Conservation (phyloP, 1,140 invertebrate genomes). For the Bombus huntii region DNA sequence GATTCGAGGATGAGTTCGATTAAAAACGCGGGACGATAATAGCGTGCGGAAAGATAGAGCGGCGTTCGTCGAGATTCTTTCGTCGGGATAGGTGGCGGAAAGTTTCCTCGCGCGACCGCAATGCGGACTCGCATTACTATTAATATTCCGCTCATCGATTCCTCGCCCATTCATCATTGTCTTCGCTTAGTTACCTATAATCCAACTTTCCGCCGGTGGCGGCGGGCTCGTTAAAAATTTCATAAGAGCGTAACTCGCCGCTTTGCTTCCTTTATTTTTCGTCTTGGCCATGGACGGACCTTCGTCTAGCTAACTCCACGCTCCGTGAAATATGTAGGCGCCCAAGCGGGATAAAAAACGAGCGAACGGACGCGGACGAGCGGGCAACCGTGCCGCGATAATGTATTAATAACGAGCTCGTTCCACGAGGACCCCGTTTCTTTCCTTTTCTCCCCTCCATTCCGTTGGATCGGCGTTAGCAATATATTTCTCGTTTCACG, state of each 20-base stretch:
- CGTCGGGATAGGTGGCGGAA: not conserved
- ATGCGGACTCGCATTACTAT: slow-evolving; percentile 52
- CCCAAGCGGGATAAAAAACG: not conserved
- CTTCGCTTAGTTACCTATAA: slow-evolving; percentile 35
- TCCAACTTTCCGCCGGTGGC: slow-evolving; percentile 21
- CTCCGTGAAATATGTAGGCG: slow-evolving; percentile 27
- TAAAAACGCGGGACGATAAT: slow-evolving; percentile 26
- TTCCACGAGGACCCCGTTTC: not conserved
- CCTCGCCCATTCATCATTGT: slow-evolving; percentile 45
- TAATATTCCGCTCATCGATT: slow-evolving; percentile 56
- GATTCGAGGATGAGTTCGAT: not conserved
- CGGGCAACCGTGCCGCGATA: slow-evolving; percentile 8
- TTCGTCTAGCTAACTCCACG: not conserved
- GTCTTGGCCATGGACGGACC: not conserved
- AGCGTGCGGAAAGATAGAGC: no score
- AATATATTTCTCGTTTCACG: not conserved
- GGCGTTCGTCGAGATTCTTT: not conserved
- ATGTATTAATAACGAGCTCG: slow-evolving; percentile 31
- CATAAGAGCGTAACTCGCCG: slow-evolving; percentile 32
- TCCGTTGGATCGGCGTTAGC: not conserved
- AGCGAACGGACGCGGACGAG: not conserved
- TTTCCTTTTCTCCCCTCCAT: not conserved
- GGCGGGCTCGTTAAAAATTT: slow-evolving; percentile 48
- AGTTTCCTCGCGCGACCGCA: slow-evolving; percentile 20
- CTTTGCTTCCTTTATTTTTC: slow-evolving; percentile 2